Evolutionary conservation across 1,140 invertebrate genomes (phyloP), one percentile per base, ranked within the genome.

Genomic region (Aricia agestis): DNA sequence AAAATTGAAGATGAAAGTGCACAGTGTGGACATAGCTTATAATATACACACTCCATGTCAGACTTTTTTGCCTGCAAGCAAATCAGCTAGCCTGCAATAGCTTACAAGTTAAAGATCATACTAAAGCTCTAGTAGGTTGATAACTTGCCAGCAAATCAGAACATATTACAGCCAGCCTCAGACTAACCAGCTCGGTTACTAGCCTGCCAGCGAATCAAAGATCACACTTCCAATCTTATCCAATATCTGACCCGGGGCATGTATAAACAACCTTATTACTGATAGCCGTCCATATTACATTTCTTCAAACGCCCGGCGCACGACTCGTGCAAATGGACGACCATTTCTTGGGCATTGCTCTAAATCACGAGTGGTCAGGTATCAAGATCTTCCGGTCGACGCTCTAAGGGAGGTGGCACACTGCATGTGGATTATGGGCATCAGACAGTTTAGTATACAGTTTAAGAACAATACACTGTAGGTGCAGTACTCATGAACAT

Each of bases 341-440:
- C 80, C 76, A 85, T 85, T 83, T 79, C 82, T 82, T 81, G 82
- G 80, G 79, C 79, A 82, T 83, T 86, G 85, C 84, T 84, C 84
- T 84, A 86, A 87, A 87, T 87, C 85, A 85, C 84, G 83, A 84
- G 78, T 81, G 81, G 75, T 74, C 78, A 77, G 63, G 73, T 85
- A 86, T 87, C 84, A 86, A 86, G 85, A 87, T 87, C 77, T 73
- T 72, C 74, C 82, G 85, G 83, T 79, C 81, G 73, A 76, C 75
- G 80, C 74, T 81, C 76, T 78, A 78, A 78, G 68, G 74, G 68
- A 68, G 32, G 36, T 25, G 76, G 15, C 71, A 70, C 74, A 76
- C 31, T 68, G 15, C 41, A 15, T 36, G 36, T 18, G n/a, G 3
- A 36, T 42, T 66, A 11, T 25, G 25, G 25, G 3, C 25, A 25